These are phyloP conservation scores for Thecocarcelia acutangulata DNA, from an alignment of 2,888 invertebrate genomes.

Conservation along the genomic window DNA sequence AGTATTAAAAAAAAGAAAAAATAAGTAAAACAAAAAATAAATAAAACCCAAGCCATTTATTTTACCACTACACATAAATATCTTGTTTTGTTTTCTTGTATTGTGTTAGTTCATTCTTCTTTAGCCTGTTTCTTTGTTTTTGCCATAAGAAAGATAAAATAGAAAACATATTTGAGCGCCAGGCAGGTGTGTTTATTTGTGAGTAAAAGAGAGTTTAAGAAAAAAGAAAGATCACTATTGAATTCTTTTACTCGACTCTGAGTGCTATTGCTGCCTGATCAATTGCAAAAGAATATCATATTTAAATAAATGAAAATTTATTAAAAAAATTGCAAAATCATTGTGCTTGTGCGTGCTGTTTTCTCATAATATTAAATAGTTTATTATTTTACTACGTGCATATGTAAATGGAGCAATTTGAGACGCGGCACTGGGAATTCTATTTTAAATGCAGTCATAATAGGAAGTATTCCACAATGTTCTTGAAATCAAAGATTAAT, in stretches of 20 bases:
- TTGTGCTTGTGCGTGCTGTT: conserved; percentile 33
- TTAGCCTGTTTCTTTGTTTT: conserved; percentile 22
- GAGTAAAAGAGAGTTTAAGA: conserved; percentile 24
- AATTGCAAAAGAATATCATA: conserved; percentile 11
- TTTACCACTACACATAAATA: conserved; percentile 20
- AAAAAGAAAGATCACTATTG: conserved; percentile 23
- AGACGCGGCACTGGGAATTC: conserved; percentile 27
- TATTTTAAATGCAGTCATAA: conserved; percentile 14
- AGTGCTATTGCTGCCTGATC: conserved; percentile 26
- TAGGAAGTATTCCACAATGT: conserved; percentile 34
- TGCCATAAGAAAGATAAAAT: conserved; percentile 7
- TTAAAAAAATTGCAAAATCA: conserved; percentile 16
- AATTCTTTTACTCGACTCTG: conserved; percentile 47
- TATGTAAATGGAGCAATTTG: conserved; percentile 62
- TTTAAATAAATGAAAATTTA: conserved; percentile 12
- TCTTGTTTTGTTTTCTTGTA: conserved; percentile 2
- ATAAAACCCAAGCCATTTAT: conserved; percentile 22
- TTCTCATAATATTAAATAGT: not conserved
- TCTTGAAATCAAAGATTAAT: conserved; percentile 59
- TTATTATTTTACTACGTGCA: not conserved
- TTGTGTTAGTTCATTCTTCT: conserved; percentile 46
- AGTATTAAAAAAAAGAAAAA: conserved; percentile 12
- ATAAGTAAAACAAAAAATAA: conserved; percentile 6
- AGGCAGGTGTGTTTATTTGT: conserved; percentile 60
- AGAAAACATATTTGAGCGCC: conserved; percentile 40